Percentiles rank a stretch among this genome's conserved stretches.
Conservation (phyloP, 1,140 invertebrate species). For the Anthonomus grandis region DNA sequence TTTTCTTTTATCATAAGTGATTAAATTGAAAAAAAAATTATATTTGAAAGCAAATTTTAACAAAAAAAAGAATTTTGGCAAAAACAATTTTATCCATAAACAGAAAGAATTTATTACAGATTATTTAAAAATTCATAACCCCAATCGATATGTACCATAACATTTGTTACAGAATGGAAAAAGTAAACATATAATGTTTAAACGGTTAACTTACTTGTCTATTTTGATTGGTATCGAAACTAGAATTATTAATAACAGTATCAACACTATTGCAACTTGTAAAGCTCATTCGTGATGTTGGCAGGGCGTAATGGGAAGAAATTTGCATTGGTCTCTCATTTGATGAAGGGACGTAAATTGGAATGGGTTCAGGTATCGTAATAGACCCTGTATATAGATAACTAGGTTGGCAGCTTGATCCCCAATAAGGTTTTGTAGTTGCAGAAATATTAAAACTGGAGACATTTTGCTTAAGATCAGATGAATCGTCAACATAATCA, state of each 20-base stretch:
- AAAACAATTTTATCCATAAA: background rate
- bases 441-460: background rate
- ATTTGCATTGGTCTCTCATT: conserved; percentile 12
- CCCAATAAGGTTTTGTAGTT: conserved; percentile 18
- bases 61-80: too few relatives aligned
- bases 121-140: too few relatives aligned
- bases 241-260: conserved; percentile 19
- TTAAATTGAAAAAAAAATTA: too few relatives aligned
- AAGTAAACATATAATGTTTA: too few relatives aligned
- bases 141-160: too few relatives aligned
- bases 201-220: conserved; percentile 27
- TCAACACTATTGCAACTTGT: conserved; percentile 20
- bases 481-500: conserved; percentile 84
- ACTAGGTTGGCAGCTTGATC: conserved; percentile 22
- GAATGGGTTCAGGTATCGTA: conserved; percentile 22
- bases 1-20: too few relatives aligned
- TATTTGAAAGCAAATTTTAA: too few relatives aligned
- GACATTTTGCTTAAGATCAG: conserved; percentile 8
- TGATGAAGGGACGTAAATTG: conserved; percentile 22
- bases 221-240: conserved; percentile 23
- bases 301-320: conserved; percentile 13
- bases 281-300: conserved; percentile 19
- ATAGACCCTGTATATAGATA: conserved; percentile 30
- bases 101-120: too few relatives aligned
- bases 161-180: background rate